Percentiles rank a stretch among this genome's conserved stretches.
Evolutionary conservation across 2,113 vertebrate genomes (phyloP).

Genomic region (Plecturocebus donacophilus): DNA sequence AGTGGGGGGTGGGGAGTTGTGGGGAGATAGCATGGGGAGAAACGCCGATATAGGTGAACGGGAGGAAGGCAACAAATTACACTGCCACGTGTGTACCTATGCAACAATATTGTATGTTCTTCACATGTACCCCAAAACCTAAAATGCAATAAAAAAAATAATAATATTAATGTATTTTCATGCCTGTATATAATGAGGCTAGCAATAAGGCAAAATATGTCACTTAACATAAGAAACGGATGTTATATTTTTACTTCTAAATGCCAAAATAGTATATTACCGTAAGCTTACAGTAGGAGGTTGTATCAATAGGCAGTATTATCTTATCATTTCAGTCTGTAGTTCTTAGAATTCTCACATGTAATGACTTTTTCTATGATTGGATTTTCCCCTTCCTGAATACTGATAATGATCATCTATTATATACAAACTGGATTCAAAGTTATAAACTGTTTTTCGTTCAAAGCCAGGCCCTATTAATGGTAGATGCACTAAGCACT

Average conservation of each 20-base stretch:
- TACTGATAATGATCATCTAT: neutral
- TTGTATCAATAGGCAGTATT: neutral
- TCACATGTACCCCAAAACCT: too few species aligned
- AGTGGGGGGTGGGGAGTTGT: too few species aligned
- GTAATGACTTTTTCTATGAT: neutral
- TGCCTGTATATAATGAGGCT: neutral
- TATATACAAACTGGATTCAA: neutral
- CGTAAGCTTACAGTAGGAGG: neutral
- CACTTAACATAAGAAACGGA: neutral
- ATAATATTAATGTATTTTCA: neutral
- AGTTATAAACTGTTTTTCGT: neutral
- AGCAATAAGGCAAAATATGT: neutral
- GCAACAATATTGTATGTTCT: too few species aligned
- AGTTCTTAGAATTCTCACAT: neutral
- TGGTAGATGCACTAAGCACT: neutral
- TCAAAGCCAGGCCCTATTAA: neutral
- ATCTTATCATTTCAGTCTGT: neutral
- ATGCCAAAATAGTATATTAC: neutral
- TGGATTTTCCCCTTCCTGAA: neutral
- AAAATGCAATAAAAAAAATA: too few species aligned
- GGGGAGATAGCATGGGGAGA: too few species aligned
- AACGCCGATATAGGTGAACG: too few species aligned
- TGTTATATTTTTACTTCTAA: neutral
- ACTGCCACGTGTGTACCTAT: too few species aligned
- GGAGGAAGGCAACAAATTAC: too few species aligned